phyloP scores from a whole-genome alignment of 2,888 invertebrate genomes.

The Ophion obscuratus region DNA sequence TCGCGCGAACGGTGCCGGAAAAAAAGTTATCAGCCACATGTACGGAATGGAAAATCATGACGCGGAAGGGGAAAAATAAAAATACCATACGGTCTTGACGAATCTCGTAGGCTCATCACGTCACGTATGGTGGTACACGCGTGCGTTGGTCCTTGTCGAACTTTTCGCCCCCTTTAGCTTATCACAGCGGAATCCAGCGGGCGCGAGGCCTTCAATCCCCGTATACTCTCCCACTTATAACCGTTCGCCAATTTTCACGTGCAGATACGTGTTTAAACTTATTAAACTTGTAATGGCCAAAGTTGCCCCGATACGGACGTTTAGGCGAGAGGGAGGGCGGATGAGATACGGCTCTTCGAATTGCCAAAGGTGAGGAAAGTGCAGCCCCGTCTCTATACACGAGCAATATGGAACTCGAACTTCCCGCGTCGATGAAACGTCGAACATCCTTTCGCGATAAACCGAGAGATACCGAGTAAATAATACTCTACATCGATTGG shows the following conservation, averaged over 20 bases:
- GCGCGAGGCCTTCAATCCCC: slow-evolving; percentile 60
- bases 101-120: slow-evolving; percentile 38
- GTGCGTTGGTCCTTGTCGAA: slow-evolving; percentile 30
- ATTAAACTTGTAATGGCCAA: slow-evolving; percentile 83
- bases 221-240: slow-evolving; percentile 62
- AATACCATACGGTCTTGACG: slow-evolving; percentile 21
- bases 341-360: slow-evolving; percentile 43
- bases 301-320: slow-evolving; percentile 73
- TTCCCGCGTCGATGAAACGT: slow-evolving; percentile 20
- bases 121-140: not conserved
- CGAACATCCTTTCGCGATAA: slow-evolving; percentile 18
- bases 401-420: slow-evolving; percentile 9
- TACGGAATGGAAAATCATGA: slow-evolving; percentile 46
- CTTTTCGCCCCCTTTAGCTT: slow-evolving; percentile 48
- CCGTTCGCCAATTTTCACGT: slow-evolving; percentile 64
- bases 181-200: slow-evolving; percentile 56
- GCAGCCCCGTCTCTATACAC: slow-evolving; percentile 10
- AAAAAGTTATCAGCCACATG: slow-evolving; percentile 36
- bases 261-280: slow-evolving; percentile 77
- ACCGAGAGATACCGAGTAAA: slow-evolving; percentile 18
- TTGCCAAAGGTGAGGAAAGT: slow-evolving; percentile 43
- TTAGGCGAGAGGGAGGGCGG: slow-evolving; percentile 3
- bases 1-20: not conserved
- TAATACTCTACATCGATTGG: not conserved
- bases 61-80: not conserved